Conservation (phyloP, 2,888 invertebrate genomes). For the Ischnus inquisitorius region DNA sequence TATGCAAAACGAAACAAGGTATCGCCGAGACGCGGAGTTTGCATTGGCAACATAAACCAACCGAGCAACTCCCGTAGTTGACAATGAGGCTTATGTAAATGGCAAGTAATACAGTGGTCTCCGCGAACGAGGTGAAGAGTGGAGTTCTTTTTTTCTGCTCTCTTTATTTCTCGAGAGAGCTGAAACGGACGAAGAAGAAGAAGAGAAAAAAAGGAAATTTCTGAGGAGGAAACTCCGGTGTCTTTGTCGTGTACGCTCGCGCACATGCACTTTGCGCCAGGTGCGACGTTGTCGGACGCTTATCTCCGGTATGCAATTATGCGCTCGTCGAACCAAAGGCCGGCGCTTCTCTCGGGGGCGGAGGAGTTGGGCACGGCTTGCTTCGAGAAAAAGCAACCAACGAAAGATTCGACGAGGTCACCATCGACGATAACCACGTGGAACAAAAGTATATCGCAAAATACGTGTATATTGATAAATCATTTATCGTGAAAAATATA, state of each 20-base stretch:
- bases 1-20: no score
- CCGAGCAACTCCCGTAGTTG: conserved; percentile 2
- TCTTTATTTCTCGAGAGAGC: conserved; percentile 24
- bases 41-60: neutral
- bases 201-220: conserved; percentile 12
- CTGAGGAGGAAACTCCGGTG: neutral
- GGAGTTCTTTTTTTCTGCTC: conserved; percentile 29
- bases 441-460: no score
- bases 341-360: conserved; percentile 5
- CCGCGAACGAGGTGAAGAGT: conserved; percentile 17
- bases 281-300: conserved; percentile 30
- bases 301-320: conserved; percentile 33
- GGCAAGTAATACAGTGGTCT: conserved; percentile 29
- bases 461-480: no score
- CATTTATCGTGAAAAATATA: no score
- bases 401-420: conserved; percentile 25
- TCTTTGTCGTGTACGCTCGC: neutral
- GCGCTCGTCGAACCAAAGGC: conserved; percentile 9
- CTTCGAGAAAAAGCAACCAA: neutral
- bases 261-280: conserved; percentile 19
- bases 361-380: neutral
- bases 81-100: conserved; percentile 42
- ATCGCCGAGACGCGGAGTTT: no score
- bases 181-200: neutral
- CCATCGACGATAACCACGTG: no score